These are phyloP conservation scores for Cartodere bifasciata DNA, from an alignment of 2,888 invertebrate species.

Conservation along the genomic window DNA sequence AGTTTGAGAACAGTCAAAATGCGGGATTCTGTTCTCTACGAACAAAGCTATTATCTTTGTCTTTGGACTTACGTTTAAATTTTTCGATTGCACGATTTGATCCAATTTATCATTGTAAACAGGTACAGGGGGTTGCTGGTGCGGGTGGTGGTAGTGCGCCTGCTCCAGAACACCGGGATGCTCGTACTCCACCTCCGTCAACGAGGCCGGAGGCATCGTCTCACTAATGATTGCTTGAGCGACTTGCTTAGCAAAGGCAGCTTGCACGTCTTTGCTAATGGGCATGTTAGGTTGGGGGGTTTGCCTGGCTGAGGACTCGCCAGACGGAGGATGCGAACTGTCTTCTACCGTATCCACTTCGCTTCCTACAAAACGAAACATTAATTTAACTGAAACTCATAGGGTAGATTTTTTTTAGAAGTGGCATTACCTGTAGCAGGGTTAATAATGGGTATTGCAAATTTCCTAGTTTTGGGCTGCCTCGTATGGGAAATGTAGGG, in stretches of 20 bases:
- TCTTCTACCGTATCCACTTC: no score
- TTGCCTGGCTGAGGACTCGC: conserved; percentile 38
- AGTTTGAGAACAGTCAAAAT: no score
- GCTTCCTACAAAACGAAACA: no score
- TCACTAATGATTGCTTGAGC: conserved; percentile 19
- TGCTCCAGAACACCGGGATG: conserved; percentile 11
- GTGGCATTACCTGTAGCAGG: conserved; percentile 27
- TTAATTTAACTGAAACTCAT: no score
- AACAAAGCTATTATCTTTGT: no score
- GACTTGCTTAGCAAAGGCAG: conserved; percentile 31
- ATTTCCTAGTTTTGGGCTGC: conserved; percentile 21
- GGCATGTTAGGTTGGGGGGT: conserved; percentile 35
- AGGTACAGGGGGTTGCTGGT: conserved; percentile 20
- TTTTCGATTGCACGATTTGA: conserved; percentile 29
- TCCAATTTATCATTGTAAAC: conserved; percentile 21
- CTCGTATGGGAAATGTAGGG: conserved; percentile 13
- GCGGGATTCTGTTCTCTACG: no score
- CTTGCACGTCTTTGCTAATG: conserved; percentile 25
- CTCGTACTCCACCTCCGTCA: conserved; percentile 9
- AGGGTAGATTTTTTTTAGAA: not conserved
- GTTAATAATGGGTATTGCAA: conserved; percentile 33
- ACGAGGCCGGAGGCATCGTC: conserved; percentile 11
- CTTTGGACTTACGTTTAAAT: conserved; percentile 32
- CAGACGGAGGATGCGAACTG: conserved; percentile 33
- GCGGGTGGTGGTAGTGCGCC: conserved; percentile 13